These are phyloP conservation scores for Vanacampus margaritifer DNA, from an alignment of 2,113 vertebrate species.

Conservation along the genomic window DNA sequence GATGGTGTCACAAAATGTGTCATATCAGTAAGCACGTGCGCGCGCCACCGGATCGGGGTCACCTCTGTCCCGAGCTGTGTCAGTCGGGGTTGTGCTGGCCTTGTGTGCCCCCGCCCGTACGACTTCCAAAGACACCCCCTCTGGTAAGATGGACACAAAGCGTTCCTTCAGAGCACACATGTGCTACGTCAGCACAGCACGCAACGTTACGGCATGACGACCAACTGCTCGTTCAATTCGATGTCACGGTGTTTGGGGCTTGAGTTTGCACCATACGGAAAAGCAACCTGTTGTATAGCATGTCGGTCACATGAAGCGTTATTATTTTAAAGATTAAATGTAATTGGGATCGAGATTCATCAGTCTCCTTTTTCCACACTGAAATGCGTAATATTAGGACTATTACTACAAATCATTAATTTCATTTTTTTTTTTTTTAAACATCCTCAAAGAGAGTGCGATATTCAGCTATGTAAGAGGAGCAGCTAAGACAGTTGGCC, in stretches of 20 bases:
- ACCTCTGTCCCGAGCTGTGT: conserved; percentile 67
- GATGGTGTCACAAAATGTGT: conserved; percentile 33
- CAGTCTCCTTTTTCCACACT: neutral
- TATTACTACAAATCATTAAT: conserved; percentile 16
- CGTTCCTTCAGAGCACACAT: conserved; percentile 54
- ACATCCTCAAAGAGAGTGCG: conserved; percentile 24
- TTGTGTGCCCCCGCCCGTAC: conserved; percentile 30
- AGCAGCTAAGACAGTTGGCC: conserved; percentile 64
- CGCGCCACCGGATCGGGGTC: conserved; percentile 32
- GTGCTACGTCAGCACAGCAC: conserved; percentile 36
- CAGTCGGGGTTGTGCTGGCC: conserved; percentile 19
- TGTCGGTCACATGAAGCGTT: neutral
- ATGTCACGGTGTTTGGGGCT: conserved; percentile 16
- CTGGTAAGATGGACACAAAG: conserved; percentile 42
- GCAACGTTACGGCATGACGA: conserved; percentile 19
- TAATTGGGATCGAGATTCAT: neutral
- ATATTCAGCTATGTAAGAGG: conserved; percentile 47
- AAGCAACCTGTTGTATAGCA: conserved; percentile 11
- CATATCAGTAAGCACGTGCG: conserved; percentile 11
- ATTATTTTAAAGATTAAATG: conserved; percentile 2
- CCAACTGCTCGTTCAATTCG: conserved; percentile 60
- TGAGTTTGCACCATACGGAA: conserved; percentile 1
- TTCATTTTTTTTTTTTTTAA: too few relatives aligned
- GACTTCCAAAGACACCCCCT: conserved; percentile 32
- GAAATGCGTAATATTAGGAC: conserved; percentile 5